Evolutionary conservation across 1,140 invertebrate species (phyloP), one percentile per base, ranked within the genome.

Genomic region (Lucilia cuprina): DNA sequence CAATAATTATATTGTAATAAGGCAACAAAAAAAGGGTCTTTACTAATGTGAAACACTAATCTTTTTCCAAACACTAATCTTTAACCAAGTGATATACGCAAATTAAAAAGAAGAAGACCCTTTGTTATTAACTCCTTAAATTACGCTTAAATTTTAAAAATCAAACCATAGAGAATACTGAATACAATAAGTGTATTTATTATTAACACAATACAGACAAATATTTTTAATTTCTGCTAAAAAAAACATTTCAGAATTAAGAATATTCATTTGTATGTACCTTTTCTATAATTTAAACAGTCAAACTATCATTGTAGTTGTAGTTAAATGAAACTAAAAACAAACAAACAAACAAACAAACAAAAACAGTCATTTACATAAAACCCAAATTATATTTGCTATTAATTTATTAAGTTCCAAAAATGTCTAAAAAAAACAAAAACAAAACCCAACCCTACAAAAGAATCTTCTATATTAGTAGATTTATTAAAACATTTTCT

Each of bases 391-490:
- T 30, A 30, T 60, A 60, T 60, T 60, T 60, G 55, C 55, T n/a
- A 60, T 70, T 70, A 70, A 70, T 70, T 70, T 70, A 70, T 70
- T 70, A 70, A 41, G 41, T 41, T 41, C 41, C 41, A 41, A 21
- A 70, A 41, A 41, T 10, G 41, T 41, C 41, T 41, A 3, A 8
- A 2, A 70, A 25, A 12, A 70, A 19, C 19, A 80, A 9, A 80
- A 50, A 80, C 41, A 49, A 50, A 30, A 30, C 1, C 25, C 1
- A 30, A 30, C 25, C 25, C 25, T 30, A 30, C 25, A 30, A 30
- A 55, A 21, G 19, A 80, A 80, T 80, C 77, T 80, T 80, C 77
- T 80, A 80, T 80, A 80, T 80, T 80, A 80, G 77, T 80, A 80
- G 77, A 49, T 80, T 80, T 25, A 70, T 70, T 70, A n/a, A 60